Percentiles rank a stretch among this genome's conserved stretches.
Conservation (phyloP, 2,113 vertebrate species). For the Euleptes europaea region DNA sequence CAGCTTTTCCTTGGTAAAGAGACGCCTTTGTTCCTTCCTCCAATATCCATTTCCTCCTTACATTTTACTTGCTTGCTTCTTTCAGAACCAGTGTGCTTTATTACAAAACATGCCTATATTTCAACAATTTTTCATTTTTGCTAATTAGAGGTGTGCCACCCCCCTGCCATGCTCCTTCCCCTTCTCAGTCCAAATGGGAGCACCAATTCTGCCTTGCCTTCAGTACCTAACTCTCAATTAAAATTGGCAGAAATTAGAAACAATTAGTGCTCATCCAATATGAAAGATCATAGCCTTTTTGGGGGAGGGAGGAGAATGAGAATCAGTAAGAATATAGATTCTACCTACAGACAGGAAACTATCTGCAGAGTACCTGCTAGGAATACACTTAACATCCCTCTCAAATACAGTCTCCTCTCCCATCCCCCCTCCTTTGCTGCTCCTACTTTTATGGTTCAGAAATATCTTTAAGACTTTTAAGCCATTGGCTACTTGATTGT, state of each 20-base stretch:
- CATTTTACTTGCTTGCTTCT: background rate
- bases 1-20: background rate
- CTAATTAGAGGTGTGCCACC: background rate
- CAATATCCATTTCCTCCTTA: background rate
- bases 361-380: background rate
- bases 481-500: conserved; percentile 31
- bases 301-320: background rate
- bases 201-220: background rate
- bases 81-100: background rate
- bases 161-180: too few relatives aligned
- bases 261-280: background rate
- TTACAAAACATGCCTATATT: background rate
- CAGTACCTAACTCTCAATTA: background rate
- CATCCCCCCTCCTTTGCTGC: background rate
- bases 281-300: background rate
- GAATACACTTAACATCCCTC: background rate
- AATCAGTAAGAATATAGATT: background rate
- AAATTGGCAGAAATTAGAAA: background rate
- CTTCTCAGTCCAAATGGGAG: background rate
- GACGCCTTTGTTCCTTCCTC: background rate
- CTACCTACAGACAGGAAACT: background rate
- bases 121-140: background rate
- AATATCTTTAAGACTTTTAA: conserved; percentile 24
- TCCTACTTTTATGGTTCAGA: conserved; percentile 27
- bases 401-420: conserved; percentile 10